phyloP scores from a whole-genome alignment of 2,888 invertebrate species.

The Agrenia bidenticulata region DNA sequence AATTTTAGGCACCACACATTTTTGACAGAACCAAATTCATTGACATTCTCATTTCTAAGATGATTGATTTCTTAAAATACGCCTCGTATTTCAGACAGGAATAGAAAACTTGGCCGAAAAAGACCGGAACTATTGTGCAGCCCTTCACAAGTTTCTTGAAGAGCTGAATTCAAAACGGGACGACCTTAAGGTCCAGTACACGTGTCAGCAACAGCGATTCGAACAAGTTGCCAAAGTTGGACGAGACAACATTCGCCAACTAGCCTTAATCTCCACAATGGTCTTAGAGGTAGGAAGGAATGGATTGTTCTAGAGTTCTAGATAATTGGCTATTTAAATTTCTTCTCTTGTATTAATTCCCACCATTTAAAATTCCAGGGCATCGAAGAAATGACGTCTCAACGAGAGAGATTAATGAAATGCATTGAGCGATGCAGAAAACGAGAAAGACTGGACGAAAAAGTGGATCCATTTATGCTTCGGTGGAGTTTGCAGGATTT shows the following conservation, averaged over 20 bases:
- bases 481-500: slow-evolving; percentile 38
- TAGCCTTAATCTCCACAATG: slow-evolving; percentile 37
- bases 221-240: slow-evolving; percentile 29
- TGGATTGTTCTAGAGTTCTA: not conserved
- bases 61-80: not conserved
- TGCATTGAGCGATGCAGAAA: slow-evolving; percentile 46
- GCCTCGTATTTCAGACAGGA: slow-evolving; percentile 14
- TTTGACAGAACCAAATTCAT: not conserved
- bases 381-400: slow-evolving; percentile 40
- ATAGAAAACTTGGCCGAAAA: slow-evolving; percentile 35
- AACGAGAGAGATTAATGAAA: slow-evolving; percentile 38
- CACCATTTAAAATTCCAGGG: not conserved
- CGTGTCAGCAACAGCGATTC: slow-evolving; percentile 31
- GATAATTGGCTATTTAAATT: not conserved
- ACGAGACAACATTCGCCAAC: slow-evolving; percentile 30
- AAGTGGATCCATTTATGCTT: slow-evolving; percentile 44
- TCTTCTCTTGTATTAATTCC: not conserved
- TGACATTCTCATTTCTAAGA: too few species aligned
- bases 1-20: not conserved
- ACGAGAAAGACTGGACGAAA: slow-evolving; percentile 44
- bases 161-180: slow-evolving; percentile 34
- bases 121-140: slow-evolving; percentile 30
- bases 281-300: slow-evolving; percentile 29
- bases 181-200: slow-evolving; percentile 33
- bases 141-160: slow-evolving; percentile 34